phyloP scores from a whole-genome alignment of 1,140 invertebrate genomes.

The Heliconius melpomene region DNA sequence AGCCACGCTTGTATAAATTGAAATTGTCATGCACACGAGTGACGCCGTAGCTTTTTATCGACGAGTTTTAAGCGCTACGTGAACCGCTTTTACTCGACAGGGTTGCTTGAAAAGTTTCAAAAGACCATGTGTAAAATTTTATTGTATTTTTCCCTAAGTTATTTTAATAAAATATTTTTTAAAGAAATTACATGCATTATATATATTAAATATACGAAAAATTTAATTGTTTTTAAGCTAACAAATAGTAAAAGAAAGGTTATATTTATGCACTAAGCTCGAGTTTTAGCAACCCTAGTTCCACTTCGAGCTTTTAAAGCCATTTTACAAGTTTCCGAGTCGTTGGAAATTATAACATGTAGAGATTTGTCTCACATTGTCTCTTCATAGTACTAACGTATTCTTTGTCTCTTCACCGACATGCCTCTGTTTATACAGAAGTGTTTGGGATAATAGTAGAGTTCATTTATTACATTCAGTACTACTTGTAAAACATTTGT shows the following conservation, averaged over 20 bases:
- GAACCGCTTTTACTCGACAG: constrained; percentile 11
- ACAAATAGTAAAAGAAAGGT: background rate
- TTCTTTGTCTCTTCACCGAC: constrained; percentile 1
- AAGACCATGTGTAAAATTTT: no score
- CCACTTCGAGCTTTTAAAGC: constrained; percentile 22
- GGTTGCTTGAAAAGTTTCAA: background rate
- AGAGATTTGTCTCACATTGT: constrained; percentile 6
- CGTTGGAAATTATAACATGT: constrained; percentile 23
- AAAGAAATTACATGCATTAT: no score
- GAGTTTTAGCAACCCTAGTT: constrained; percentile 10
- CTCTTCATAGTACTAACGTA: background rate
- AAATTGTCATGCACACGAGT: constrained; percentile 19
- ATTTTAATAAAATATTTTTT: no score
- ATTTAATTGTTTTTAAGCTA: background rate
- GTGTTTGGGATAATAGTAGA: background rate
- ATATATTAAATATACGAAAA: no score
- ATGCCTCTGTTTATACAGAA: background rate
- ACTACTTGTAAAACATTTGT: background rate
- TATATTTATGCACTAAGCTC: background rate
- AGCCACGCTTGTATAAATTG: background rate
- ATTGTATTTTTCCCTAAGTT: no score
- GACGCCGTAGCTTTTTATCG: constrained; percentile 23
- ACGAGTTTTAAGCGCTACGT: constrained; percentile 18
- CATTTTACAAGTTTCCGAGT: constrained; percentile 20
- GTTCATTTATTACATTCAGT: background rate